A percentile compares a stretch with the other conserved stretches of the same genome.
Conservation (phyloP, 2,888 invertebrate species). For the Proisotoma minuta region DNA sequence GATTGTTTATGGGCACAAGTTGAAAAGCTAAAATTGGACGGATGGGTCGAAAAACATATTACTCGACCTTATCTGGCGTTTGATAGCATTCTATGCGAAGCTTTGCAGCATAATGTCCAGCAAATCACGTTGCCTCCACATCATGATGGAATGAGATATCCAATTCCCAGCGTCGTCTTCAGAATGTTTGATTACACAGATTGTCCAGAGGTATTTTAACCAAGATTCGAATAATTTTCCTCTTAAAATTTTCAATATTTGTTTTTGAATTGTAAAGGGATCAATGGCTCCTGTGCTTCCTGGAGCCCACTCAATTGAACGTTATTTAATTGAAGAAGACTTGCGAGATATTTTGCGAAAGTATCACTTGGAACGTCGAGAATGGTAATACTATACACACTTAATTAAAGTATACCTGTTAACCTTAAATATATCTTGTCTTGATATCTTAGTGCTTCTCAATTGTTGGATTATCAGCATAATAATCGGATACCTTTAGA, state of each 20-base stretch:
- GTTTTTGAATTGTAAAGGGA: conserved; percentile 50
- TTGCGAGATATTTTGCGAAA: conserved; percentile 87
- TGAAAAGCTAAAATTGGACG: conserved; percentile 81
- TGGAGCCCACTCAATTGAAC: conserved; percentile 93
- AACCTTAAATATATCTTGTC: no score
- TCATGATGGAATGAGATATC: conserved; percentile 82
- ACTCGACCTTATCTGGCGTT: conserved; percentile 92
- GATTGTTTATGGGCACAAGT: conserved; percentile 96
- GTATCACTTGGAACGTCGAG: conserved; percentile 82
- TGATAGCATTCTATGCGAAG: conserved; percentile 90
- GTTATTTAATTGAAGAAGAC: conserved; percentile 96
- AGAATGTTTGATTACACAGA: conserved; percentile 98
- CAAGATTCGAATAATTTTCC: not conserved
- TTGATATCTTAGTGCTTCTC: conserved; percentile 76
- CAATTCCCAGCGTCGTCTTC: conserved; percentile 91
- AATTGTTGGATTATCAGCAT: conserved; percentile 84
- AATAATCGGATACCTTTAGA: conserved; percentile 92
- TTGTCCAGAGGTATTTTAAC: conserved; percentile 71
- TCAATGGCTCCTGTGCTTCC: conserved; percentile 69
- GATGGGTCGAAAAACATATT: conserved; percentile 96
- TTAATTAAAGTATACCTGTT: not conserved
- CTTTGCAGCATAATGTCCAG: conserved; percentile 90
- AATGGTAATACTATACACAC: conserved; percentile 62
- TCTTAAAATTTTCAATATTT: conserved; percentile 6
- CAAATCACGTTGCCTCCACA: conserved; percentile 87